Conservation (phyloP, 2,113 vertebrate genomes). For the Morone chrysops region DNA sequence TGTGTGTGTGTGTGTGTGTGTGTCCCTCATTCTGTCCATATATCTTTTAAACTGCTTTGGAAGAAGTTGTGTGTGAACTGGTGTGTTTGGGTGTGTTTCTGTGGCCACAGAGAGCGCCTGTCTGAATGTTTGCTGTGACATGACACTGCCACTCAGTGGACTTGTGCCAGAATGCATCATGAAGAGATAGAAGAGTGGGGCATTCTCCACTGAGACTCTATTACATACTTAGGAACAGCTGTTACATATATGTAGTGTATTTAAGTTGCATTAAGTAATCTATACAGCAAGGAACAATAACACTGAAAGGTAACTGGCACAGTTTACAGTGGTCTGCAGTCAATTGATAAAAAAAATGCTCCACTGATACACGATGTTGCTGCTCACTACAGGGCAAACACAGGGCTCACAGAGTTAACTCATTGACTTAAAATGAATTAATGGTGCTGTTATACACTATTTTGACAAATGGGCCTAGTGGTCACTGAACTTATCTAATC, state of each 20-base stretch:
- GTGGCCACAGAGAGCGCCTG: not conserved
- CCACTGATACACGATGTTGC: not conserved
- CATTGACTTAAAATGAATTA: not conserved
- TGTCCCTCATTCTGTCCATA: conserved; percentile 29
- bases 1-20: conserved; percentile 9
- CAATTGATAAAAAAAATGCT: not conserved
- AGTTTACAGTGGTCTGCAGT: not conserved
- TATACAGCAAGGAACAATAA: not conserved
- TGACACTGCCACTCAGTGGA: conserved; percentile 82
- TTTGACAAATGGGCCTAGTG: not conserved
- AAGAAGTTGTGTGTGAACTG: conserved; percentile 3
- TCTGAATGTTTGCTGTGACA: conserved; percentile 55
- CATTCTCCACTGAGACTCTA: not conserved
- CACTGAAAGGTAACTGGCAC: not conserved
- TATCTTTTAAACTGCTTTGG: conserved; percentile 43
- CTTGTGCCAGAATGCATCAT: conserved; percentile 66
- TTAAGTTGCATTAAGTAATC: conserved; percentile 25
- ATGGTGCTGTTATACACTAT: not conserved
- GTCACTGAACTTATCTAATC: not conserved
- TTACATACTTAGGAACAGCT: conserved; percentile 31
- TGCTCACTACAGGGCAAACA: not conserved
- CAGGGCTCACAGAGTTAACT: not conserved
- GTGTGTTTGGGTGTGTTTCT: conserved; percentile 7
- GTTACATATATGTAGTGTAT: conserved; percentile 20
- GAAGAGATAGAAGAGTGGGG: not conserved